Evolutionary conservation across 2,797 vertebrate genomes (phyloP), one percentile per base, ranked within the genome.

Genomic region (Sebastes steindachneri): DNA sequence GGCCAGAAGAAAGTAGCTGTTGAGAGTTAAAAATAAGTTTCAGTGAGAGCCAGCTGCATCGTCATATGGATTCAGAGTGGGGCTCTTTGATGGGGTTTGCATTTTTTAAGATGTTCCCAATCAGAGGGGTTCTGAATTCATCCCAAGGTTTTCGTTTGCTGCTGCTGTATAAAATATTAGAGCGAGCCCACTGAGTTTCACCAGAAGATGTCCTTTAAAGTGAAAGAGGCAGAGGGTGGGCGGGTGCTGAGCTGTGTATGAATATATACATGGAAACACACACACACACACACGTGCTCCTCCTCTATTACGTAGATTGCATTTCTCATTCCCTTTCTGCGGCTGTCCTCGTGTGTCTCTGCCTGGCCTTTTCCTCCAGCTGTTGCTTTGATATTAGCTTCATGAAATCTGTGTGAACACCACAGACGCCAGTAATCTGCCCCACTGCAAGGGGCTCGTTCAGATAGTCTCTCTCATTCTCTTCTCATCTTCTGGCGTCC

Each of bases 301-400:
- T 83, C 79, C 82, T 87, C 80, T 68, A 71, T 89, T 82, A 90
- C 69, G 37, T 75, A 79, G 88, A 87, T 89, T 89, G 79, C 86
- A 91, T 93, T 92, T 89, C 84, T 92, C 77, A 90, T 93, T 94
- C 86, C 75, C 82, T 90, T 89, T 89, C 74, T 53, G 64, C 33
- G 1, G 17, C 80, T 89, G 93, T 95, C 93, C 93, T 91, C 77
- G 41, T 71, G 70, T 86, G 89, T 92, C 88, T 93, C 84, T 19
- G 84, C 68, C 31, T 59, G 86, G 73, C 86, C 80, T 90, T 86
- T 82, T 92, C 90, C 88, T 87, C 88, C 93, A 94, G 93, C 94
- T 95, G 91, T 83, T 92, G 89, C 95, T 96, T 95, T 95, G 94
- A 96, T 96, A 92, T 91, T 84, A 84, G 91, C 93, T 93, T 95